A percentile compares a stretch with the other conserved stretches of the same genome.
phyloP scores from a whole-genome alignment of 1,140 invertebrate genomes.

The Heliconius congener region DNA sequence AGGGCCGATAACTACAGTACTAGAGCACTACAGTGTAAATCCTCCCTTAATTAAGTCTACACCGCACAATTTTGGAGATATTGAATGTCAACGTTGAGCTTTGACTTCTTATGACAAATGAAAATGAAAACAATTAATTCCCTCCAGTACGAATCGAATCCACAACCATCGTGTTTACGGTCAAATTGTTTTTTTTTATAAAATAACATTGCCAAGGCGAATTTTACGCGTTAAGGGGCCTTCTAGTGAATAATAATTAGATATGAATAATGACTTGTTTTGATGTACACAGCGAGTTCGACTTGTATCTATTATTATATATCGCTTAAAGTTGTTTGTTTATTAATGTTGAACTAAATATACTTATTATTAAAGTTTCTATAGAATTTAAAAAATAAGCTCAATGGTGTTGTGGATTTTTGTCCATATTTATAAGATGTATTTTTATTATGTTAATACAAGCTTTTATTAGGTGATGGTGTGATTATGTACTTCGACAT shows the following conservation, averaged over 20 bases:
- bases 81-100: not conserved
- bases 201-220: not conserved
- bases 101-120: not conserved
- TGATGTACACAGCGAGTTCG: not conserved
- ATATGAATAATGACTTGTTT: slow-evolving; percentile 8
- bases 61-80: too few species aligned
- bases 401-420: not conserved
- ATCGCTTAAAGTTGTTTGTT: not conserved
- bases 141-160: not conserved
- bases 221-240: not conserved
- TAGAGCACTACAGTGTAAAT: too few species aligned
- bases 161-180: not conserved
- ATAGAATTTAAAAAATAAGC: not conserved
- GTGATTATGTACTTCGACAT: too few species aligned
- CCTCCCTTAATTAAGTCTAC: too few species aligned
- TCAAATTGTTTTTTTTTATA: not conserved
- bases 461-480: too few species aligned
- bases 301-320: not conserved
- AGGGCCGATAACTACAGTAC: too few species aligned
- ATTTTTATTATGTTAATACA: too few species aligned
- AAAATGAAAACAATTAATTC: too few species aligned
- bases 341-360: too few species aligned
- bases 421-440: too few species aligned
- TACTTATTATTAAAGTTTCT: not conserved
- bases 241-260: not conserved